phyloP scores from a whole-genome alignment of 2,113 vertebrate genomes.

The Nannobrachium achirus region DNA sequence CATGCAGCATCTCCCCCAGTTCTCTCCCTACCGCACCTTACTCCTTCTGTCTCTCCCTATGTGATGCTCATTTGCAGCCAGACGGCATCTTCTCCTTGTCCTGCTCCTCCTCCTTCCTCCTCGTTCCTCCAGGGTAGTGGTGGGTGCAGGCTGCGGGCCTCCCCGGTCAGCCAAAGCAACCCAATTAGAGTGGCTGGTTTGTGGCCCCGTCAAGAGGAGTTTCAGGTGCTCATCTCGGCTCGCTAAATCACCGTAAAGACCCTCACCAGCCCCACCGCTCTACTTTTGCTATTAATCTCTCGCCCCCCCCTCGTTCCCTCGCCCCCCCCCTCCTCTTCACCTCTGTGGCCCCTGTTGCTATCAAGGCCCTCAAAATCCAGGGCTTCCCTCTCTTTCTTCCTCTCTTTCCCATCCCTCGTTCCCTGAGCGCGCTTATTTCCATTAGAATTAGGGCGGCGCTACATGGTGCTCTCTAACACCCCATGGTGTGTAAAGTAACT shows the following conservation, averaged over 20 bases:
- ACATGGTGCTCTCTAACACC: too few relatives aligned
- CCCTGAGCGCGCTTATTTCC: conserved; percentile 1
- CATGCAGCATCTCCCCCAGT: too few relatives aligned
- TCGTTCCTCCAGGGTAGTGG: conserved; percentile 37
- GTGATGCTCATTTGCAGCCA: conserved; percentile 24
- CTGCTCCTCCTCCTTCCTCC: conserved; percentile 8
- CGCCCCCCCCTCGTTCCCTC: conserved; percentile 2
- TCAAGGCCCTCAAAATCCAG: conserved; percentile 40
- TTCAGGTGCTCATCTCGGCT: conserved; percentile 40
- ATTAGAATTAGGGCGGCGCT: conserved; percentile 40
- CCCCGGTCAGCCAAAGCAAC: conserved; percentile 59
- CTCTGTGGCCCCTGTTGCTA: conserved; percentile 5
- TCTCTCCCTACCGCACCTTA: too few relatives aligned
- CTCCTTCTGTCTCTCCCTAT: too few relatives aligned
- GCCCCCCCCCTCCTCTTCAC: not conserved
- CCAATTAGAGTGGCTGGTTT: conserved; percentile 63
- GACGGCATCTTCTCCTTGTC: conserved; percentile 31
- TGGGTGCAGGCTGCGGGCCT: conserved; percentile 29
- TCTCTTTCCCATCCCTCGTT: not conserved
- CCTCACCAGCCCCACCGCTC: conserved; percentile 21
- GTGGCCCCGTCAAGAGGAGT: conserved; percentile 29
- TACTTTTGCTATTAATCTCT: conserved; percentile 29
- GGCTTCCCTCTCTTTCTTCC: conserved; percentile 12
- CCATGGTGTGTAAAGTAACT: too few relatives aligned
- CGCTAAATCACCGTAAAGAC: conserved; percentile 55